Evolutionary conservation across 2,113 vertebrate genomes (phyloP), one percentile per base, ranked within the genome.

Genomic region (Cololabis saira): DNA sequence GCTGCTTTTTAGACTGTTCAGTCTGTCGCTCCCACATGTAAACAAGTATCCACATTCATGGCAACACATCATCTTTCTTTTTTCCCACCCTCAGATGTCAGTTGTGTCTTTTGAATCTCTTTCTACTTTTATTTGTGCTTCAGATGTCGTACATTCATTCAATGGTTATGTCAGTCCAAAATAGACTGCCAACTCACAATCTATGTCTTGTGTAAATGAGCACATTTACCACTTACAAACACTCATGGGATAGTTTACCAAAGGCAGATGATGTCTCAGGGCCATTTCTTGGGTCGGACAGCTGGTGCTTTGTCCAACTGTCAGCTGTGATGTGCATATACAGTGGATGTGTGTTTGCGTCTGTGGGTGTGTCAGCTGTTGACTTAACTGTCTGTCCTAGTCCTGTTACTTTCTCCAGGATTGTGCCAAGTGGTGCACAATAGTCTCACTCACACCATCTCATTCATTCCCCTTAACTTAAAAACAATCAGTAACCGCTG

Each of bases 371-470:
- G 72, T 82, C 76, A 82, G 81, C 79, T 91, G 87, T 90, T 90
- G 87, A 81, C 45, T 82, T 85, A 85, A 74, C 89, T 79, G 79
- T 86, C 83, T 90, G 71, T 61, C 44, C 50, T 84, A 81, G 71
- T 78, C 68, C 77, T 85, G 85, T 75, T 85, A 89, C 87, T 87
- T 90, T 89, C 71, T 86, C 59, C 84, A 84, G 22, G 24, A 70
- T 54, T 1, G n/a, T 85, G 89, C 84, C 86, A 88, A 87, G 57
- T 85, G 41, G 55, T 45, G 57, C 71, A 71, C 73, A 68, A 60
- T 48, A 42, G 57, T 61, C 54, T 41, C 68, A 83, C 45, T 85
- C 61, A 74, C 62, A 76, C 16, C 6, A 43, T 63, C 22, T 62
- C 64, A 73, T 55, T 78, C 47, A 63, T 30, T 41, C 37, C 49